Percentiles rank a stretch among this genome's conserved stretches.
phyloP scores from a whole-genome alignment of 2,888 invertebrate species.

The Caenorhabditis sulstoni region DNA sequence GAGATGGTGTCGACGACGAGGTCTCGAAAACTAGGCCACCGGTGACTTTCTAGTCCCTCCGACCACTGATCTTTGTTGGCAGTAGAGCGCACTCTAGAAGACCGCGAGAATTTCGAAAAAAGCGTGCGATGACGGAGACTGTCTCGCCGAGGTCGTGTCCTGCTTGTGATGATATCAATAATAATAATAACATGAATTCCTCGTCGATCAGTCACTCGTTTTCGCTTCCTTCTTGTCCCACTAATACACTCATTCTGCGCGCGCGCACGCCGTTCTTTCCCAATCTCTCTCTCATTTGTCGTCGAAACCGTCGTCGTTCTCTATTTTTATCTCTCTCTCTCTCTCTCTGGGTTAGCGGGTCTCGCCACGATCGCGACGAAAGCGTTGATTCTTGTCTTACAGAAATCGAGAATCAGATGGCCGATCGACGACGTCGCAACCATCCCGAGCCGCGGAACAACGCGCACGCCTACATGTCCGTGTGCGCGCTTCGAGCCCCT shows the following conservation, averaged over 20 bases:
- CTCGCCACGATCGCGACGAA: background rate
- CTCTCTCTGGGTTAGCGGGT: background rate
- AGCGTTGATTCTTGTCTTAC: too few relatives aligned
- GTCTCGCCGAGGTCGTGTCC: too few relatives aligned
- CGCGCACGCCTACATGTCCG: conserved; percentile 45
- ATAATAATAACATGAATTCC: background rate
- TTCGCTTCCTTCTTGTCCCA: conserved; percentile 14
- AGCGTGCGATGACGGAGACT: too few relatives aligned
- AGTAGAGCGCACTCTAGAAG: too few relatives aligned
- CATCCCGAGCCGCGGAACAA: conserved; percentile 24
- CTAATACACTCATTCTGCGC: conserved; percentile 14
- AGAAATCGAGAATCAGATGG: background rate
- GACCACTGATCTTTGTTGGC: background rate
- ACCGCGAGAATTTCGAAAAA: too few relatives aligned
- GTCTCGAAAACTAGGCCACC: too few relatives aligned
- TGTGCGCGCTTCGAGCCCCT: background rate
- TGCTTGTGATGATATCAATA: too few relatives aligned
- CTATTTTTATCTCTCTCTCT: background rate
- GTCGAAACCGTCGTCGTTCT: background rate
- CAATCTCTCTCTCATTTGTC: conserved; percentile 7
- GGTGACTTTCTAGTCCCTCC: background rate
- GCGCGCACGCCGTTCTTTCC: too few relatives aligned
- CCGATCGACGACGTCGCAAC: conserved; percentile 24
- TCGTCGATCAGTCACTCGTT: background rate
- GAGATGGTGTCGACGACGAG: too few relatives aligned